Evolutionary conservation across 2,797 vertebrate genomes (phyloP).

Genomic region (Semotilus atromaculatus): DNA sequence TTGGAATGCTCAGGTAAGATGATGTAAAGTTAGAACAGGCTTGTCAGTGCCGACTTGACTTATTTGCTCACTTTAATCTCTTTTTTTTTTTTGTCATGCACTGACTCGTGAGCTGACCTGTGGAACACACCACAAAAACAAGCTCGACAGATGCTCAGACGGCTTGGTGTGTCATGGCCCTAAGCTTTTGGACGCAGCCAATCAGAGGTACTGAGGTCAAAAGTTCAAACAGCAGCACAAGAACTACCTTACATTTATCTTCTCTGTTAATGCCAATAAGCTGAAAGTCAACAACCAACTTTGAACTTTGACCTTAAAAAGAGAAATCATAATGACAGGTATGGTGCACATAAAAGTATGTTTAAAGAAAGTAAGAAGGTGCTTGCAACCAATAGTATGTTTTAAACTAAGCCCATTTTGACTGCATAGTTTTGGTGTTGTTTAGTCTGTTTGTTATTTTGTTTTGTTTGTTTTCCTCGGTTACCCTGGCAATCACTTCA

Average conservation of each 20-base stretch:
- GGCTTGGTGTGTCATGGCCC: not conserved
- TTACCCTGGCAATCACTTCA: constrained; percentile 24
- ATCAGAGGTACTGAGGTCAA: not conserved
- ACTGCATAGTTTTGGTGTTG: not conserved
- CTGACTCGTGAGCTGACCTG: no score
- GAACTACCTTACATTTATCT: not conserved
- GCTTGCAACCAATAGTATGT: not conserved
- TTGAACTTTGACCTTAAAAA: not conserved
- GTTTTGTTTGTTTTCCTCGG: constrained; percentile 29
- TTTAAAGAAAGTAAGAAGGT: constrained; percentile 18
- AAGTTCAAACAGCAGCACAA: not conserved
- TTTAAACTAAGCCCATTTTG: not conserved
- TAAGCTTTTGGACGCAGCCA: not conserved
- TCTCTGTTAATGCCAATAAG: constrained; percentile 51
- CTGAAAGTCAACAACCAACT: constrained; percentile 58
- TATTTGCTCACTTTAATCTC: no score
- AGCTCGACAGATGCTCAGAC: not conserved
- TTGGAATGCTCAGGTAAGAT: not conserved
- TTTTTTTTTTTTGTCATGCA: no score
- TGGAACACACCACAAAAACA: not conserved
- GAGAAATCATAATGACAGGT: not conserved
- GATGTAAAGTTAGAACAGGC: not conserved
- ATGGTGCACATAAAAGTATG: not conserved
- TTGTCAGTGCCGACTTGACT: not conserved
- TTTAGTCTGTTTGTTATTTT: constrained; percentile 33